A percentile compares a stretch with the other conserved stretches of the same genome.
Evolutionary conservation across 2,888 invertebrate genomes (phyloP).

Genomic region (Netelia fuscicornis): DNA sequence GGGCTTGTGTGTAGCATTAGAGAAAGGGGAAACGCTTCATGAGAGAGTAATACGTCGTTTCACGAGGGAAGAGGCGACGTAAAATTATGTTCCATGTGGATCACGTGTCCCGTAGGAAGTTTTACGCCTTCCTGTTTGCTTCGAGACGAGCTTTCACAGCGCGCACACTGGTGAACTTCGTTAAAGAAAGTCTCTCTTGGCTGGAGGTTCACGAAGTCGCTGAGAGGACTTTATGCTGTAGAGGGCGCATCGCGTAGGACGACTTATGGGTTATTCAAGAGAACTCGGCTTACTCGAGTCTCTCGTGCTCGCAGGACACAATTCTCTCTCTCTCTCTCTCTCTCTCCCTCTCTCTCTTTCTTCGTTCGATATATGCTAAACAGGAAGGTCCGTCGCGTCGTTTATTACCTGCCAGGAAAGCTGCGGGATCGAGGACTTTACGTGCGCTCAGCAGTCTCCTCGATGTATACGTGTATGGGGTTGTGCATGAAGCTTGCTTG

Average conservation of each 20-base stretch:
- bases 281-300: constrained; percentile 66
- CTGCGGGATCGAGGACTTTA: constrained; percentile 31
- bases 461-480: background rate
- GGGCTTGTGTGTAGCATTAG: constrained; percentile 16
- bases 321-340: background rate
- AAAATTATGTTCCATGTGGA: constrained; percentile 61
- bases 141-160: constrained; percentile 41
- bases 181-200: background rate
- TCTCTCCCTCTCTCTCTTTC: constrained; percentile 1
- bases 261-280: constrained; percentile 82
- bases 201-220: constrained; percentile 20
- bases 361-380: constrained; percentile 81
- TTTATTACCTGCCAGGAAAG: constrained; percentile 71
- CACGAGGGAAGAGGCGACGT: constrained; percentile 43
- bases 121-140: constrained; percentile 77
- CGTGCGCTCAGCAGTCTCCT: constrained; percentile 19
- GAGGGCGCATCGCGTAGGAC: constrained; percentile 63
- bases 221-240: constrained; percentile 39
- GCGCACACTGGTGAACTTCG: constrained; percentile 1
- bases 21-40: constrained; percentile 8
- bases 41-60: constrained; percentile 30
- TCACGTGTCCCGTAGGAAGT: constrained; percentile 71
- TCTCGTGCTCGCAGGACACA: background rate
- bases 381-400: constrained; percentile 74
- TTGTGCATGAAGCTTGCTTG: constrained; percentile 21